Conservation (phyloP, 2,797 vertebrate genomes). For the Glyptemys insculpta region DNA sequence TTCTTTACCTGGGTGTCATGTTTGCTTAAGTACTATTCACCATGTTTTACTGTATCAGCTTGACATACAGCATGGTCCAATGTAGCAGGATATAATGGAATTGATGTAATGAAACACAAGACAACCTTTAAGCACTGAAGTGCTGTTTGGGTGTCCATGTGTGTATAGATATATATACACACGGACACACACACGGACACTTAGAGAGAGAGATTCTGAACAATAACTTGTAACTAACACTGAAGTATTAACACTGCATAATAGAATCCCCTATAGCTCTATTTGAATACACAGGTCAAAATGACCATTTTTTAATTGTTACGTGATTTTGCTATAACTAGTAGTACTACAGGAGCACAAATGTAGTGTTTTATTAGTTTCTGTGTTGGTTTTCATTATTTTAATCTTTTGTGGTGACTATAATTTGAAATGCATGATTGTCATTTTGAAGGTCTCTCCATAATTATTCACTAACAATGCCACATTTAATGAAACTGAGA, state of each 20-base stretch:
- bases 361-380: neutral
- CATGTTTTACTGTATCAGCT: neutral
- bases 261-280: neutral
- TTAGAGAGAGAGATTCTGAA: neutral
- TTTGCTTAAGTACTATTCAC: neutral
- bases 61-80: neutral
- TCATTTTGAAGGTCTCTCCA: neutral
- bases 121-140: neutral
- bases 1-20: neutral
- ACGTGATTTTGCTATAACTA: neutral
- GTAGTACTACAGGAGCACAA: neutral
- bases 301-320: neutral
- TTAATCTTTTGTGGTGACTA: neutral
- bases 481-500: neutral
- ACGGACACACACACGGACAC: no score
- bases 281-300: neutral
- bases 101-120: neutral
- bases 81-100: neutral
- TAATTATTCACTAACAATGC: neutral
- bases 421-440: constrained; percentile 2
- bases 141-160: neutral
- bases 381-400: neutral
- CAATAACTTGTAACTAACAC: neutral
- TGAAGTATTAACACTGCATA: neutral
- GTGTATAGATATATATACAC: no score